These are phyloP conservation scores for Pristiophorus japonicus DNA, from an alignment of 2,113 vertebrate species.

Conservation along the genomic window DNA sequence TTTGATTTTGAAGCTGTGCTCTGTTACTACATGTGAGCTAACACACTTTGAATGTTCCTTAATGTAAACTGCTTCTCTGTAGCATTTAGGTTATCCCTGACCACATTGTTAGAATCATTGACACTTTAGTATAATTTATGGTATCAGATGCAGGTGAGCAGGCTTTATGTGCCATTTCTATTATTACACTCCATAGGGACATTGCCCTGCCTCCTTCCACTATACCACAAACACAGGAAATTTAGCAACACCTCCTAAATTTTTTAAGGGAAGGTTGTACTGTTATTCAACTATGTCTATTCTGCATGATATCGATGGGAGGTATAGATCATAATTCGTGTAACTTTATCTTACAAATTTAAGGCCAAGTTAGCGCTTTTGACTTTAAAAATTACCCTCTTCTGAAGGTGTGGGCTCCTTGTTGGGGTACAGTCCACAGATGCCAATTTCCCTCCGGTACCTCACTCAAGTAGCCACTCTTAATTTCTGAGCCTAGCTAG, in stretches of 20 bases:
- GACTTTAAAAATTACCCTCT: neutral
- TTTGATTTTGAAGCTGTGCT: neutral
- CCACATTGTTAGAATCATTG: neutral
- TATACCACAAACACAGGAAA: neutral
- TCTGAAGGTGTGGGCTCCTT: neutral
- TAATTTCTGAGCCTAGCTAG: neutral
- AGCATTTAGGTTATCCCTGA: neutral
- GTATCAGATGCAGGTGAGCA: neutral
- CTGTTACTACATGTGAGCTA: neutral
- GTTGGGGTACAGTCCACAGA: neutral
- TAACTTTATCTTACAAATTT: neutral
- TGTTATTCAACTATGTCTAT: neutral
- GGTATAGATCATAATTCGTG: neutral
- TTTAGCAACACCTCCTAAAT: neutral
- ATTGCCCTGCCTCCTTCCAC: neutral
- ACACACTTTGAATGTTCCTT: neutral
- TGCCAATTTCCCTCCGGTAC: neutral
- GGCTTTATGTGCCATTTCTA: neutral
- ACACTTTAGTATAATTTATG: neutral
- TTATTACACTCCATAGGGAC: too few relatives aligned
- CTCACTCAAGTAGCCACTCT: neutral
- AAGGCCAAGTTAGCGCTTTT: neutral
- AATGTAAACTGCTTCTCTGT: neutral
- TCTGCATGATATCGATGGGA: neutral
- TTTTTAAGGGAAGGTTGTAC: neutral